Base-by-base conservation (phyloP, 1,140 invertebrate species). In the Ips typographus region DNA sequence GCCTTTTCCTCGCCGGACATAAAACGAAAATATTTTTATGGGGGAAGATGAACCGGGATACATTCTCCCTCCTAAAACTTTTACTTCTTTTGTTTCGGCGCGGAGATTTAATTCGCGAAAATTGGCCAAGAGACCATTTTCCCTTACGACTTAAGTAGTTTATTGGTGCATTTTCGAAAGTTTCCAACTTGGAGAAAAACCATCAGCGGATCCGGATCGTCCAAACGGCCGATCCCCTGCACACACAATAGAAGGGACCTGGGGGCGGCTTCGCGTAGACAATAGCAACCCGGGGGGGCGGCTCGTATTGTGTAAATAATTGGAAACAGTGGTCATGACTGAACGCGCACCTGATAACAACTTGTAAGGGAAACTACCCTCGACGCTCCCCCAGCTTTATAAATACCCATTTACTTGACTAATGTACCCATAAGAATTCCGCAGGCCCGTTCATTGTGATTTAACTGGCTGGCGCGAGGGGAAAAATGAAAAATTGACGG, bases 331-430 rank as follows among this genome's bases (percentile, higher is more conserved):
- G 73, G 74, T 76, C 74, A 74, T 74, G 71, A 74, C 65, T 73
- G 74, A 73, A 72, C 68, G 74, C 72, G 71, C 74, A 76, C 74
- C 74, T 76, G 74, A 76, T 76, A 76, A 76, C 74, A 76, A 74
- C 74, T 74, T 76, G 74, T 76, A 74, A 73, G 73, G 73, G 56
- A 68, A 69, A 68, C 71, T 58, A 70, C 65, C 37, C 57, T 49
- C 59, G 37, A 56, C 51, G 60, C 59, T 53, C 66, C 71, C 72
- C 71, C 65, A 60, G 65, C 67, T 74, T 73, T 74, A 74, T 75
- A 76, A 76, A 74, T 76, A 76, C 71, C 74, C 74, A 76, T 76
- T 76, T 76, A 74, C 69, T 76, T 76, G 74, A 76, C 74, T 76
- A 76, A 76, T 76, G 74, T 74, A 73, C 73, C 74, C 73, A 75